Evolutionary conservation across 2,113 vertebrate genomes (phyloP), one percentile per base, ranked within the genome.

Genomic region (Ophthalmolycus amberensis): DNA sequence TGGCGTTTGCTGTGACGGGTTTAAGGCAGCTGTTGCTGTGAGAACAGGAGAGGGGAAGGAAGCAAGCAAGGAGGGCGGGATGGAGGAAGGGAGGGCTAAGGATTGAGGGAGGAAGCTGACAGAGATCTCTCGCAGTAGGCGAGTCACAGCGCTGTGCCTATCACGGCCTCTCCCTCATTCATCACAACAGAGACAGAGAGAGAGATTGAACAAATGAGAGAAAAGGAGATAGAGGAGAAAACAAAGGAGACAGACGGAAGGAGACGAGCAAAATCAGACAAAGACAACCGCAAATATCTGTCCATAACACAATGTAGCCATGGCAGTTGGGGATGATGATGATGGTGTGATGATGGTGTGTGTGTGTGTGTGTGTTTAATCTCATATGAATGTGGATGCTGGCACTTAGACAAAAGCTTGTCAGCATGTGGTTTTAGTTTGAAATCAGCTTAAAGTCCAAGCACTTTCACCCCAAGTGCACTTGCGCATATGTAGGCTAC

Each of bases 121-220:
- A 68, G 83, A 91, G 91, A 86, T 88, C 84, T 85, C 60, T 82
- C 25, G 76, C 89, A 85, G 87, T 83, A 82, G 88, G 83, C 69
- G 75, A 88, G 86, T 89, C 88, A 78, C 79, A 80, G 82, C 20
- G 58, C 86, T 75, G 90, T 91, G 91, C 93, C 90, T 92, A 87
- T 92, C 91, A 81, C 91, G 72, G 91, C 90, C 90, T 90, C 66
- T 71, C 91, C 84, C 84, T 89, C 70, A 92, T 94, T 90, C 89
- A 92, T 83, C 64, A 59, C 86, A 91, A 91, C 91, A 77, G 82
- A 85, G 65, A 86, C 73, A 69, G 85, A 85, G 80, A 87, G 83
- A 87, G 81, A 77, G 85, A 70, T 20, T 90, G 88, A 83, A 79
- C 38, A 70, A 90, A 90, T 29, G 46, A 90, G 80, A 71, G 58